A percentile compares a stretch with the other conserved stretches of the same genome.
phyloP scores from a whole-genome alignment of 2,113 vertebrate genomes.

The Ageneiosus marmoratus region DNA sequence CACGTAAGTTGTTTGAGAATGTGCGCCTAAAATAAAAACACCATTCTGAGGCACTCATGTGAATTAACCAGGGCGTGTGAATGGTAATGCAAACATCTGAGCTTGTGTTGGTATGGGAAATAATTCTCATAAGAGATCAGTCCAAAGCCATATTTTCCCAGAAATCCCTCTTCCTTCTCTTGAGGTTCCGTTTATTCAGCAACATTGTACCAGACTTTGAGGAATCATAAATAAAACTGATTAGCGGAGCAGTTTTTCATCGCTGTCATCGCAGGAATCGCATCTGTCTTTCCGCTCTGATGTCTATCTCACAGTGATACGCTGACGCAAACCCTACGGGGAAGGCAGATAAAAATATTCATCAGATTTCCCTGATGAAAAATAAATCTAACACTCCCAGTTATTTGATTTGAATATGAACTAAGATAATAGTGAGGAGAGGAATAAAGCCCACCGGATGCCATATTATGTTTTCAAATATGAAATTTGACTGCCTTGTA shows the following conservation, averaged over 20 bases:
- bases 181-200: neutral
- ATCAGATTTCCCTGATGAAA: neutral
- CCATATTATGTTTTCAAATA: neutral
- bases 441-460: neutral
- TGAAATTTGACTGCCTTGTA: neutral
- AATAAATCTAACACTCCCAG: neutral
- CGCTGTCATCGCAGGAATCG: neutral
- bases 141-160: constrained; percentile 2
- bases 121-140: neutral
- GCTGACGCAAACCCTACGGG: neutral
- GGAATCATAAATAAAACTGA: constrained; percentile 1
- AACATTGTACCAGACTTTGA: neutral
- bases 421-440: neutral
- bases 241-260: neutral
- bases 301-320: constrained; percentile 6
- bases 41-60: neutral
- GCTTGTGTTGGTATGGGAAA: neutral
- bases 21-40: neutral
- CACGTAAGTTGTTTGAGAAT: neutral
- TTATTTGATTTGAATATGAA: constrained; percentile 1
- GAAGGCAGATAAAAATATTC: neutral
- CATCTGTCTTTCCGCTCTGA: constrained; percentile 15
- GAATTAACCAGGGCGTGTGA: neutral
- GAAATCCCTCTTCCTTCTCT: constrained; percentile 1
- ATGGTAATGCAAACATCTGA: neutral